phyloP scores from a whole-genome alignment of 2,113 vertebrate species.

The Percina caprodes region DNA sequence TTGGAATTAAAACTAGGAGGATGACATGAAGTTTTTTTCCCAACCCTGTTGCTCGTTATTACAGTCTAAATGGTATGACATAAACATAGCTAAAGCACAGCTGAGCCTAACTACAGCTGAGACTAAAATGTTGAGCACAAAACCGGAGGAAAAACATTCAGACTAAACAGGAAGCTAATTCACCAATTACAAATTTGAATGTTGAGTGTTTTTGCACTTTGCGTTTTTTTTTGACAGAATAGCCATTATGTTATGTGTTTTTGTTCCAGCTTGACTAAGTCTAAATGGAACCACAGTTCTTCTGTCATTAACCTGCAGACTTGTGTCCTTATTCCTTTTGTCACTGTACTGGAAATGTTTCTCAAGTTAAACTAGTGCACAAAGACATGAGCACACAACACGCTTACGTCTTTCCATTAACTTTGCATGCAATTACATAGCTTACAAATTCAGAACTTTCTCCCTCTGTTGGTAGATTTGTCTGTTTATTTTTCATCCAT shows the following conservation, averaged over 20 bases:
- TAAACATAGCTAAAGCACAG: not conserved
- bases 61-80: not conserved
- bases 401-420: not conserved
- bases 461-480: not conserved
- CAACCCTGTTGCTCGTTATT: not conserved
- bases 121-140: not conserved
- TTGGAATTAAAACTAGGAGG: not conserved
- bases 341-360: not conserved
- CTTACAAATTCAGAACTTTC: not conserved
- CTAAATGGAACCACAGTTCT: not conserved
- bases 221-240: not conserved
- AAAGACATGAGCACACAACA: not conserved
- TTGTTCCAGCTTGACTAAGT: not conserved
- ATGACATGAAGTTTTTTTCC: not conserved
- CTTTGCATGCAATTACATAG: not conserved
- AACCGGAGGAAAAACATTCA: not conserved
- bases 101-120: not conserved
- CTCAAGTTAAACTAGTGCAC: not conserved
- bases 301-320: not conserved
- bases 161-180: not conserved
- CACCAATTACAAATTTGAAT: not conserved
- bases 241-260: not conserved
- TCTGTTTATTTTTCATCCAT: not conserved
- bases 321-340: not conserved
- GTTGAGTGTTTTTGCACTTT: not conserved